phyloP scores from a whole-genome alignment of 2,888 invertebrate species.

The Sericinus montela region DNA sequence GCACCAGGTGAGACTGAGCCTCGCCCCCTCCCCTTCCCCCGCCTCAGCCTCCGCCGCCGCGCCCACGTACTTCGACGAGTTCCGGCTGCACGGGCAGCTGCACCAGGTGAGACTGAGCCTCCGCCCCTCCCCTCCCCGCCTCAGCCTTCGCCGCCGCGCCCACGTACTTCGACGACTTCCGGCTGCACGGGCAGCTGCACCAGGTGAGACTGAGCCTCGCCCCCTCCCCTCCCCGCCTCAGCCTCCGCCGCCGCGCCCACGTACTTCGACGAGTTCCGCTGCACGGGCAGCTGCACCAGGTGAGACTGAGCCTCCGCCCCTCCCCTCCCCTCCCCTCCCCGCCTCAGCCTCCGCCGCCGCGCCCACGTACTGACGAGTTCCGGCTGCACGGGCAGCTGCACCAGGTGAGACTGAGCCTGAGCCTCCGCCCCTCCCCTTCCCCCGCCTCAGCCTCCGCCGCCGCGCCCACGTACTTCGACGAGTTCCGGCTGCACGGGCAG shows the following conservation, averaged over 20 bases:
- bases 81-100: too few species aligned
- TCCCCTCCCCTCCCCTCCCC: too few species aligned
- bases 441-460: too few species aligned
- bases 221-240: not conserved
- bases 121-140: too few species aligned
- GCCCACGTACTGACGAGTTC: slow-evolving; percentile 93
- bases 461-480: too few species aligned
- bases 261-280: slow-evolving; percentile 91
- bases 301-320: slow-evolving; percentile 33
- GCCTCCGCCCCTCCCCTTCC: too few species aligned
- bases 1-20: not conserved
- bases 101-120: too few species aligned
- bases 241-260: slow-evolving; percentile 96
- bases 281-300: slow-evolving; percentile 84
- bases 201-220: slow-evolving; percentile 64
- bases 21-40: not conserved
- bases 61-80: too few species aligned
- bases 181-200: slow-evolving; percentile 83
- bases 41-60: too few species aligned
- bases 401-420: too few species aligned
- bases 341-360: slow-evolving; percentile 92
- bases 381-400: slow-evolving; percentile 83
- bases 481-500: too few species aligned
- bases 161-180: slow-evolving; percentile 92
- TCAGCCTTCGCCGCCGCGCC: slow-evolving; percentile 93